Conservation (phyloP, 2,888 invertebrate species). For the Electrophaes corylata region DNA sequence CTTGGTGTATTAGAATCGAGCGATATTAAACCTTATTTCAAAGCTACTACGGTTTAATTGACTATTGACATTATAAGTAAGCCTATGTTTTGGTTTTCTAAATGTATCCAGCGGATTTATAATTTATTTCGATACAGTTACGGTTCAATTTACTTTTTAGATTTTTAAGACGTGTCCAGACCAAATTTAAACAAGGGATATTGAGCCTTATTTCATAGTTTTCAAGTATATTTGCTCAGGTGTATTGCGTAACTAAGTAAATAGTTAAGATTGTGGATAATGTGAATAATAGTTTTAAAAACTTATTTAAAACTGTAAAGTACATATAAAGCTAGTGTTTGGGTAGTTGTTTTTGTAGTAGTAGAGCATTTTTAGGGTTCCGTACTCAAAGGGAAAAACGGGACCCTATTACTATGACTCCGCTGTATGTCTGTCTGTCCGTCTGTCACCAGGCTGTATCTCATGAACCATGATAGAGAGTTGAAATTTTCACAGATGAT, state of each 20-base stretch:
- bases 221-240: constrained; percentile 1
- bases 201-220: constrained; percentile 4
- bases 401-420: too few species aligned
- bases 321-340: too few species aligned
- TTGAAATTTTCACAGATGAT: too few species aligned
- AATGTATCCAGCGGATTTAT: background rate
- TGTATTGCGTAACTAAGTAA: background rate
- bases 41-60: background rate
- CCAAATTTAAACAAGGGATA: background rate
- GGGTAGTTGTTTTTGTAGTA: too few species aligned
- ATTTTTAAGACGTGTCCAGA: background rate
- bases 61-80: background rate
- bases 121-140: background rate
- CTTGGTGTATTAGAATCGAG: constrained; percentile 2
- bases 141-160: background rate
- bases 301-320: too few species aligned
- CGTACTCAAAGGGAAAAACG: too few species aligned
- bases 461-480: too few species aligned
- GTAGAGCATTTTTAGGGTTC: too few species aligned
- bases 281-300: too few species aligned
- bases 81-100: background rate
- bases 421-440: too few species aligned
- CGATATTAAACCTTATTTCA: constrained; percentile 10
- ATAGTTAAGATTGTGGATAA: too few species aligned
- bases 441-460: too few species aligned